A percentile compares a stretch with the other conserved stretches of the same genome.
Conservation (phyloP, 2,113 vertebrate species). For the Cyanoderma ruficeps region DNA sequence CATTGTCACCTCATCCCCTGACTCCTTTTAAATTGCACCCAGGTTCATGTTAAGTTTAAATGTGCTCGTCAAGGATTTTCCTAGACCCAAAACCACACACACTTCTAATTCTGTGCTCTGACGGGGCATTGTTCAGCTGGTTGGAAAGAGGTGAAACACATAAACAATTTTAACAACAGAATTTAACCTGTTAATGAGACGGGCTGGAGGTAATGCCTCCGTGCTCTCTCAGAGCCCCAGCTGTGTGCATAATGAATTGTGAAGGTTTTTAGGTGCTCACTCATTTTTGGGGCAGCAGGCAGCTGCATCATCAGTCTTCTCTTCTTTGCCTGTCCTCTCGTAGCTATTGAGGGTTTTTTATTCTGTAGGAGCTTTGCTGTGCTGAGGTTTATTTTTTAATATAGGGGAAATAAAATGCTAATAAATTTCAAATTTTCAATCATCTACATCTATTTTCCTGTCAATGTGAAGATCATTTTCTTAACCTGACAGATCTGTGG, state of each 20-base stretch:
- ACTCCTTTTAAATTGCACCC: neutral
- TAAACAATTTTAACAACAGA: constrained; percentile 10
- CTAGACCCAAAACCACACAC: neutral
- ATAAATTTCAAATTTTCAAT: neutral
- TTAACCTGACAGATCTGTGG: neutral
- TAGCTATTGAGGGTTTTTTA: neutral
- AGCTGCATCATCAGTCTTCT: neutral
- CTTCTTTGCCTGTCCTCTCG: neutral
- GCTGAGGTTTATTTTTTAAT: neutral
- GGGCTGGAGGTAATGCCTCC: neutral
- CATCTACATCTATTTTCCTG: neutral
- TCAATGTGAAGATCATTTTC: neutral
- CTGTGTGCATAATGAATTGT: neutral
- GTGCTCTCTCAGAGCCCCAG: neutral
- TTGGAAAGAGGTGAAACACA: constrained; percentile 32
- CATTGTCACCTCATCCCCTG: neutral
- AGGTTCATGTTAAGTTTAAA: constrained; percentile 3
- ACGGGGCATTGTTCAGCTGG: neutral
- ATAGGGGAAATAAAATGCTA: neutral
- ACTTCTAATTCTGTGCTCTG: neutral
- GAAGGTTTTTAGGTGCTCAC: neutral
- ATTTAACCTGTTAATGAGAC: constrained; percentile 42
- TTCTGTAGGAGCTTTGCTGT: neutral
- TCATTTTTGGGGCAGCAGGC: neutral
- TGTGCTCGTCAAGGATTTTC: neutral